These are phyloP conservation scores for Sebastes hubbsi DNA, from an alignment of 2,797 vertebrate species.

Conservation along the genomic window DNA sequence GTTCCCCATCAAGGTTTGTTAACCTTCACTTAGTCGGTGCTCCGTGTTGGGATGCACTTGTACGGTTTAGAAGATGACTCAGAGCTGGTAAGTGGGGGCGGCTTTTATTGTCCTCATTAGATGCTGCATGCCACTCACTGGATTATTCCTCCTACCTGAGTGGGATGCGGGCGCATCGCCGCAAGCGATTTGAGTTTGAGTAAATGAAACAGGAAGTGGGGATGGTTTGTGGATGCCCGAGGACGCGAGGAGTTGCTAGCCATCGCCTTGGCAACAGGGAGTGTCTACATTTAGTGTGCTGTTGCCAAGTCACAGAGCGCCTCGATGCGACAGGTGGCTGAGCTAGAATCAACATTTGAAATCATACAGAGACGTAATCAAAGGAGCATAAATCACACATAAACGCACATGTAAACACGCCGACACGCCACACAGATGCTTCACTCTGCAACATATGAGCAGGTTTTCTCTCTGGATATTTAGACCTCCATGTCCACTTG, in stretches of 20 bases:
- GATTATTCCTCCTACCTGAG: conserved; percentile 38
- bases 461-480: conserved; percentile 38
- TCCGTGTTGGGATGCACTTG: conserved; percentile 61
- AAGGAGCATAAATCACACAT: conserved; percentile 20
- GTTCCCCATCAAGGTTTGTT: conserved; percentile 28
- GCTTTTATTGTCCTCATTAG: conserved; percentile 54
- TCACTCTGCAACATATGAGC: not conserved
- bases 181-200: conserved; percentile 9
- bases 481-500: conserved; percentile 12
- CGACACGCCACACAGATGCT: conserved; percentile 10
- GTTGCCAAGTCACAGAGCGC: conserved; percentile 61
- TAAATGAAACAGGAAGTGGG: conserved; percentile 65
- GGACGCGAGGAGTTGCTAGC: conserved; percentile 24
- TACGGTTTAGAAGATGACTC: conserved; percentile 67
- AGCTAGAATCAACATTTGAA: conserved; percentile 63
- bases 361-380: not conserved
- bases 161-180: conserved; percentile 9
- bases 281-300: conserved; percentile 45
- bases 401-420: conserved; percentile 8
- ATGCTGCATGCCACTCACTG: conserved; percentile 29
- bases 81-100: conserved; percentile 60
- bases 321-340: conserved; percentile 67
- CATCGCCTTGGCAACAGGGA: conserved; percentile 70
- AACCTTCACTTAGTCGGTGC: conserved; percentile 33
- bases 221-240: conserved; percentile 30